These are phyloP conservation scores for Alligator mississippiensis DNA, from an alignment of 2,113 vertebrate genomes.

Conservation along the genomic window DNA sequence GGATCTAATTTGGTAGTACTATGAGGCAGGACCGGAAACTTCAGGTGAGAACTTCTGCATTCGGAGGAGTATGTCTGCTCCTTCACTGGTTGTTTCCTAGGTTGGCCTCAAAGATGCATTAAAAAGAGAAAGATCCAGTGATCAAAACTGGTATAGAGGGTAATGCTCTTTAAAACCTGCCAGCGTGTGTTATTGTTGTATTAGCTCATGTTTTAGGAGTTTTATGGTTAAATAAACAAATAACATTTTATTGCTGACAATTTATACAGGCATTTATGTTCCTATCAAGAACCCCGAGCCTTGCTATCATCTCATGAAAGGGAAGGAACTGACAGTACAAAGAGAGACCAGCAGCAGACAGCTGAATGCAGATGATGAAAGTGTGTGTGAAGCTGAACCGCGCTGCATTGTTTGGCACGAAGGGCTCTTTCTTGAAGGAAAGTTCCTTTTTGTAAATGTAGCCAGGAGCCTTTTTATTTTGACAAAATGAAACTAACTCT, in stretches of 20 bases:
- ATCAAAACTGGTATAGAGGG: background rate
- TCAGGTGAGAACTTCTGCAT: background rate
- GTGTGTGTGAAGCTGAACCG: slow-evolving; percentile 30
- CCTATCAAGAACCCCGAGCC: slow-evolving; percentile 26
- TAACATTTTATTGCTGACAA: slow-evolving; percentile 40
- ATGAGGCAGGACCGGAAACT: background rate
- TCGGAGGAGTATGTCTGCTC: background rate
- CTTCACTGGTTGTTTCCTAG: background rate
- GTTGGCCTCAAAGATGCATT: background rate
- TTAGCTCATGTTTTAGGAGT: background rate
- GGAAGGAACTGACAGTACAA: slow-evolving; percentile 35
- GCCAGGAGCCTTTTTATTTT: slow-evolving; percentile 62
- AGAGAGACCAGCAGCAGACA: slow-evolving; percentile 32
- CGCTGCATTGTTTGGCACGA: background rate
- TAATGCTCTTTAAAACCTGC: background rate
- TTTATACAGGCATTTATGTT: slow-evolving; percentile 40
- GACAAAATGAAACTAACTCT: background rate
- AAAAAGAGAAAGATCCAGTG: background rate
- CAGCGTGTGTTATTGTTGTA: background rate
- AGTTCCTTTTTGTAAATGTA: background rate
- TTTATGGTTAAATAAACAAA: slow-evolving; percentile 60
- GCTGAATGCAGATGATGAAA: slow-evolving; percentile 31
- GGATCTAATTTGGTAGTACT: background rate
- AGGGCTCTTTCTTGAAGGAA: background rate
- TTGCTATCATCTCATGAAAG: slow-evolving; percentile 17